A percentile compares a stretch with the other conserved stretches of the same genome.
phyloP scores from a whole-genome alignment of 1,140 invertebrate species.

The Trialeurodes vaporariorum region DNA sequence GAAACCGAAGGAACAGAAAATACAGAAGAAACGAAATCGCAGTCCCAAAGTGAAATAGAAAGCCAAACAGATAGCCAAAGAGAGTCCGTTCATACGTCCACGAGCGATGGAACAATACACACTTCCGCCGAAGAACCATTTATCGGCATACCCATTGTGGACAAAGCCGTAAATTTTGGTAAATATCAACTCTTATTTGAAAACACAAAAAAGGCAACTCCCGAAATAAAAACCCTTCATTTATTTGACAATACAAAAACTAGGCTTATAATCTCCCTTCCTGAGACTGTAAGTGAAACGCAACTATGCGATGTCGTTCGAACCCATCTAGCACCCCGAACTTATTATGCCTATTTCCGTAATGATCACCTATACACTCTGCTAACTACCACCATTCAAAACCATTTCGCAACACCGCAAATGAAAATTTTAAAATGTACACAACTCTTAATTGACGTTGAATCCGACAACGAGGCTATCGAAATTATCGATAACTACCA shows the following conservation, averaged over 20 bases:
- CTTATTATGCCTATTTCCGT: conserved; percentile 1
- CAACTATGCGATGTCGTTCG: too few species aligned
- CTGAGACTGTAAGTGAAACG: not conserved
- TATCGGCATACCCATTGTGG: conserved; percentile 9
- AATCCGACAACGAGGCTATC: not conserved
- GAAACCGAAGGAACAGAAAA: too few species aligned
- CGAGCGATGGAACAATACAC: too few species aligned
- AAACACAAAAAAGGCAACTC: not conserved
- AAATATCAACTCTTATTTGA: not conserved
- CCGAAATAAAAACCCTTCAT: not conserved
- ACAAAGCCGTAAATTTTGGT: not conserved
- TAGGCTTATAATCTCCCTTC: not conserved
- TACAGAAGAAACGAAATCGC: not conserved
- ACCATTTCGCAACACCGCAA: not conserved
- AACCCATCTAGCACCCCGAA: too few species aligned
- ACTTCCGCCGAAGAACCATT: not conserved
- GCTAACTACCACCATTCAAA: not conserved
- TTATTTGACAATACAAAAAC: not conserved
- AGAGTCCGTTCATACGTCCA: too few species aligned
- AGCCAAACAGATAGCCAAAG: too few species aligned
- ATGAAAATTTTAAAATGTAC: not conserved
- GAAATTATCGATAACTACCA: conserved; percentile 2
- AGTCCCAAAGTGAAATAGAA: too few species aligned
- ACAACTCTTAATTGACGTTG: conserved; percentile 2
- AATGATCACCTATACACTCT: not conserved